phyloP scores from a whole-genome alignment of 1,140 invertebrate genomes.

The Cylas formicarius region DNA sequence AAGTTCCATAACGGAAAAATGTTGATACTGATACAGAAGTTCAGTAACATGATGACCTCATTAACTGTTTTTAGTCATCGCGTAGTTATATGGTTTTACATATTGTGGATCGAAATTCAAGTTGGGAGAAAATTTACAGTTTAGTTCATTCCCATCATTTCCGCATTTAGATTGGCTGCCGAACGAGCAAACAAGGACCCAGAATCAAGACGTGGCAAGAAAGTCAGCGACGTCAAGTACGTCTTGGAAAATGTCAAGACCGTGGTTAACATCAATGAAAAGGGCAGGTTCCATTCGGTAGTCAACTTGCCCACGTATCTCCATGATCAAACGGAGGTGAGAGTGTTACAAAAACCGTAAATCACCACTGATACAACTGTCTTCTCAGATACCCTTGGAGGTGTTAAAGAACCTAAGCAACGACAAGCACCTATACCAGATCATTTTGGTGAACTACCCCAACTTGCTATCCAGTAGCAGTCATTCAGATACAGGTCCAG shows the following conservation, averaged over 20 bases:
- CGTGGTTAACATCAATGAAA: constrained; percentile 33
- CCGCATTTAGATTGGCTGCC: constrained; percentile 11
- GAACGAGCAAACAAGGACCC: constrained; percentile 4
- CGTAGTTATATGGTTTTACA: too few species aligned
- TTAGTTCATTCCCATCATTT: too few species aligned
- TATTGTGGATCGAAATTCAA: too few species aligned
- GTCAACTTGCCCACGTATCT: constrained; percentile 69
- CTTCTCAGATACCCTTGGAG: constrained; percentile 54
- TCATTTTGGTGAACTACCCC: constrained; percentile 66
- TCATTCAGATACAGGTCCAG: constrained; percentile 41
- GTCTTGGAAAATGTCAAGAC: constrained; percentile 56
- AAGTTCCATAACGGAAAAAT: too few species aligned
- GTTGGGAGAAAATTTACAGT: too few species aligned
- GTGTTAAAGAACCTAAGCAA: constrained; percentile 55
- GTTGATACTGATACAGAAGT: too few species aligned
- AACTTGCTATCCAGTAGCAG: constrained; percentile 56
- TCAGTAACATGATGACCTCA: too few species aligned
- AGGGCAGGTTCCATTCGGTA: constrained; percentile 49
- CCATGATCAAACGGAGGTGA: constrained; percentile 58
- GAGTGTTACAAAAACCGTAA: neutral
- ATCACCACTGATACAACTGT: neutral
- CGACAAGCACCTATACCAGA: constrained; percentile 60
- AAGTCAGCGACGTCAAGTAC: constrained; percentile 56
- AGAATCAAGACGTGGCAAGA: constrained; percentile 57
- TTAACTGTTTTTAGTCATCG: too few species aligned